phyloP scores from a whole-genome alignment of 2,888 invertebrate species.

The Ophraella communa region DNA sequence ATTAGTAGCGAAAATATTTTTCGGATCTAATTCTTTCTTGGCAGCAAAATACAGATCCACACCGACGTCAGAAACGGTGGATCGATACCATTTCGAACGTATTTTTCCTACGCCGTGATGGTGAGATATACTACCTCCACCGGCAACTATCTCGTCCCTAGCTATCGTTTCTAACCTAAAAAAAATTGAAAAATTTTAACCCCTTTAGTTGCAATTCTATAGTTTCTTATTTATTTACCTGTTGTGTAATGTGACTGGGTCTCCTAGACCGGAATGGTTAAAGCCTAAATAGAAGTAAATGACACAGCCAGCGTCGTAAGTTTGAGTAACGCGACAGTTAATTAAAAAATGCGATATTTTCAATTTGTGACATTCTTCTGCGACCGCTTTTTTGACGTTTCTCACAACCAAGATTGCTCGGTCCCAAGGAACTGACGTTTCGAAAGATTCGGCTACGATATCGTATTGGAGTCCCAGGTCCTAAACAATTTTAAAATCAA shows the following conservation, averaged over 20 bases:
- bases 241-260: conserved; percentile 86
- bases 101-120: conserved; percentile 97
- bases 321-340: conserved; percentile 91
- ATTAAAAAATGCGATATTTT: conserved; percentile 71
- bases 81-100: conserved; percentile 84
- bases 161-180: conserved; percentile 82
- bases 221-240: too few relatives aligned
- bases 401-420: conserved; percentile 80
- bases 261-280: conserved; percentile 67
- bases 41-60: conserved; percentile 79
- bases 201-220: too few relatives aligned
- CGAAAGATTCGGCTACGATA: conserved; percentile 95
- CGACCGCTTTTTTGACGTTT: conserved; percentile 86
- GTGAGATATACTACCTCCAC: conserved; percentile 92
- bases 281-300: conserved; percentile 71
- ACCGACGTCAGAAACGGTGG: conserved; percentile 84
- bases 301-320: conserved; percentile 96
- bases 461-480: conserved; percentile 89
- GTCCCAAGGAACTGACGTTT: conserved; percentile 98
- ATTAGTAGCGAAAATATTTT: conserved; percentile 90
- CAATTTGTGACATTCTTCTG: conserved; percentile 66
- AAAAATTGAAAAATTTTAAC: too few relatives aligned
- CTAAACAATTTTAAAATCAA: conserved; percentile 62
- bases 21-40: conserved; percentile 88
- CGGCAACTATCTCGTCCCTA: conserved; percentile 88